phyloP scores from a whole-genome alignment of 2,113 vertebrate genomes.

The Gavia stellata region DNA sequence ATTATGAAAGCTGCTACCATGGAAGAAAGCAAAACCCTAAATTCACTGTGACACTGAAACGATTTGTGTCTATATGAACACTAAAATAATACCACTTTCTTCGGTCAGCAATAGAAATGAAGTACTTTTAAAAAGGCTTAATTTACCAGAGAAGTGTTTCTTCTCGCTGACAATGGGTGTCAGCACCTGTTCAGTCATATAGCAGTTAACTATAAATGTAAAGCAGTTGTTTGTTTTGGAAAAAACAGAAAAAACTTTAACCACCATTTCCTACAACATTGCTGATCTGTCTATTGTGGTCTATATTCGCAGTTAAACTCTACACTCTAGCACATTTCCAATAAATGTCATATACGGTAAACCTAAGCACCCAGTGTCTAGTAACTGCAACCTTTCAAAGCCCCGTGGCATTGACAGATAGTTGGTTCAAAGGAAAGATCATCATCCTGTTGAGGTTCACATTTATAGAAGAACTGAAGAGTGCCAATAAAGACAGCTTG shows the following conservation, averaged over 20 bases:
- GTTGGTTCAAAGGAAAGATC: background rate
- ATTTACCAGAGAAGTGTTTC: background rate
- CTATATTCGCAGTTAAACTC: background rate
- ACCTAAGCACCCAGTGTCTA: background rate
- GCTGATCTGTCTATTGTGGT: background rate
- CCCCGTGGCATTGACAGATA: background rate
- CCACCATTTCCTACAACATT: background rate
- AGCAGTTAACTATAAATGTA: background rate
- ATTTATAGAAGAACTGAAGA: background rate
- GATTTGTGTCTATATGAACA: background rate
- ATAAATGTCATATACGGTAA: background rate
- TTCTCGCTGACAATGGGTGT: background rate
- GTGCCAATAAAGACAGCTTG: no score
- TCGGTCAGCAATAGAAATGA: background rate
- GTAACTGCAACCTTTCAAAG: background rate
- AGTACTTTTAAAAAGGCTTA: background rate
- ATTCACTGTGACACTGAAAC: background rate
- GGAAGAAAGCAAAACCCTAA: background rate
- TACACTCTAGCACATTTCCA: background rate
- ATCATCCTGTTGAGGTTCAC: background rate
- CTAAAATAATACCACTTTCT: background rate
- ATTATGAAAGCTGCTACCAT: background rate
- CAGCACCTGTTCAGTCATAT: background rate
- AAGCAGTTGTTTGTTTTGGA: background rate
- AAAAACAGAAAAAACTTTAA: background rate